Conservation (phyloP, 2,113 vertebrate genomes). For the Corythornis madagascariensis region DNA sequence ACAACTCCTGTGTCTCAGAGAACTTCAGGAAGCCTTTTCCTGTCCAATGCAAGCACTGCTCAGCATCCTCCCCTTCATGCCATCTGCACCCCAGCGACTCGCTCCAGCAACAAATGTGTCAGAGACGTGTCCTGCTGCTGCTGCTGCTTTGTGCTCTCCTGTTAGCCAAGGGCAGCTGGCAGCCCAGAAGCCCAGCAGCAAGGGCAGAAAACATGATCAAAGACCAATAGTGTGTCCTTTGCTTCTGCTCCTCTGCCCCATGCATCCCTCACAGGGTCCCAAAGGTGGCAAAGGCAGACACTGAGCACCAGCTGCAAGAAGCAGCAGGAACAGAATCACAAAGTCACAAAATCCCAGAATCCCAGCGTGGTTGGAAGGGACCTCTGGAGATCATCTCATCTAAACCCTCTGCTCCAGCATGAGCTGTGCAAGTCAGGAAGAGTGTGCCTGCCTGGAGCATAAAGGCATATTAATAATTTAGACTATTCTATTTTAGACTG, state of each 20-base stretch:
- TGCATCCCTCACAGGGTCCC: not conserved
- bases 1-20: not conserved
- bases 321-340: too few relatives aligned
- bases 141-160: not conserved
- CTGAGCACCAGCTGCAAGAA: not conserved
- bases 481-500: not conserved
- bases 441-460: fast-evolving
- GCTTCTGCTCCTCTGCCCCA: not conserved
- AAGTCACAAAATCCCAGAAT: too few relatives aligned
- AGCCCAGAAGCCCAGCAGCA: not conserved
- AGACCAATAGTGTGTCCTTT: not conserved
- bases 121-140: fast-evolving
- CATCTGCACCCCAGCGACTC: fast-evolving
- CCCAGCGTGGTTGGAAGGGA: not conserved
- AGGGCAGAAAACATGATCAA: not conserved
- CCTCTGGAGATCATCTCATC: not conserved
- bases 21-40: not conserved
- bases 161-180: not conserved
- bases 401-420: not conserved
- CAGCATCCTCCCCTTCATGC: not conserved
- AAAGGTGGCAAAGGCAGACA: not conserved
- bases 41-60: not conserved
- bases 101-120: not conserved
- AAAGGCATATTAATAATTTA: not conserved
- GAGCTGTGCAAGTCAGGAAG: fast-evolving